Conservation (phyloP, 2,113 vertebrate species). For the Zingel zingel region DNA sequence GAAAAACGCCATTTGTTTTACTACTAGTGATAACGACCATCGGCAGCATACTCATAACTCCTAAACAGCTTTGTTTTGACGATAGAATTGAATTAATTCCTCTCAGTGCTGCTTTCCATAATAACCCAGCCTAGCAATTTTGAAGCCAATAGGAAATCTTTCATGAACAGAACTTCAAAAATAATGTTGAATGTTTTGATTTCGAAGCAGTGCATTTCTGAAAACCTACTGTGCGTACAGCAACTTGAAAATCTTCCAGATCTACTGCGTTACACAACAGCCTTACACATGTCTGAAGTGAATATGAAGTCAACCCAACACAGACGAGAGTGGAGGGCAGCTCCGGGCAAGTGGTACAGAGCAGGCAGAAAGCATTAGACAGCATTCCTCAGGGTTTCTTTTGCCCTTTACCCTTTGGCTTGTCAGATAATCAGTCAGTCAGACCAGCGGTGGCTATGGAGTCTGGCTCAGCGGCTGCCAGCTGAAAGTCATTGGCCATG, state of each 20-base stretch:
- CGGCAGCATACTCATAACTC: too few species aligned
- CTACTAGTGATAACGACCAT: neutral
- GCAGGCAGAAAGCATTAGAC: conserved; percentile 43
- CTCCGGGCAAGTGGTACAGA: conserved; percentile 8
- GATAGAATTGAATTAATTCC: too few species aligned
- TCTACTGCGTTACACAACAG: neutral
- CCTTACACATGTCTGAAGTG: neutral
- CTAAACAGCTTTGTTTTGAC: too few species aligned
- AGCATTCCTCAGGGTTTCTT: conserved; percentile 57
- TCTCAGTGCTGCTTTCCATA: neutral
- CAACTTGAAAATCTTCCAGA: neutral
- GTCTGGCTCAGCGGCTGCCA: conserved; percentile 58
- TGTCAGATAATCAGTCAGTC: conserved; percentile 57
- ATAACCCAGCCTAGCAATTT: neutral
- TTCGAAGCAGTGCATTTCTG: neutral
- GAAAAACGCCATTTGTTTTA: too few species aligned
- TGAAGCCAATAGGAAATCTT: neutral
- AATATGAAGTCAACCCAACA: neutral
- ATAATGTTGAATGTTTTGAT: conserved; percentile 8
- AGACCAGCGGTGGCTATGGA: conserved; percentile 46
- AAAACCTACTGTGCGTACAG: neutral
- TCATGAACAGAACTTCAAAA: conserved; percentile 2
- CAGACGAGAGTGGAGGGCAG: conserved; percentile 3
- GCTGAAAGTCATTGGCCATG: conserved; percentile 82
- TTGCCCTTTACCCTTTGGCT: conserved; percentile 59